Evolutionary conservation across 2,888 invertebrate species (phyloP), one percentile per base, ranked within the genome.

Genomic region (Isoperla grammatica): DNA sequence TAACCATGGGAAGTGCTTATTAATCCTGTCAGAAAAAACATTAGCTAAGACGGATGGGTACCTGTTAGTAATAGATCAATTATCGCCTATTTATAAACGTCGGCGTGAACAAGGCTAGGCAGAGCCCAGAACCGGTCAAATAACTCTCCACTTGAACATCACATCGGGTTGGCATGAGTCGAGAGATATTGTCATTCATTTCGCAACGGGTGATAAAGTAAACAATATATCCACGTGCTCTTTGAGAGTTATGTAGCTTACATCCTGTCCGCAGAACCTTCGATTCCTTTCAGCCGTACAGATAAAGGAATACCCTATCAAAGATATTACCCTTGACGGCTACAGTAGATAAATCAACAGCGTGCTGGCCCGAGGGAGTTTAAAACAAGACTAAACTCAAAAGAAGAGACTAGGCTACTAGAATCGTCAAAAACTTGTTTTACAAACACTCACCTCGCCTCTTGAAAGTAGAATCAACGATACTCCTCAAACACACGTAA

Each of bases 181-280:
- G 29, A 29, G 29, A 29, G 8, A 29, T 6, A 29, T 29, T 29
- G 29, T 29, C 29, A 29, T 29, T 29, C 29, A 29, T 6, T 29
- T 29, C 29, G 29, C 29, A 29, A 29, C 29, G 29, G 29, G 29
- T 29, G 29, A 48, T 48, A 22, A n/a, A 48, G 22, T 48, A 48
- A 48, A 48, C 17, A 48, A 48, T 48, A 48, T 8, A 50, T 50
- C 23, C 54, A 54, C 37, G 54, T 54, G 39, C 54, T 54, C 12
- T 4, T 12, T 2, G 9, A 6, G 45, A 15, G 15, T 45, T n/a
- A 42, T 37, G 3, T 12, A 12, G 3, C 42, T 40, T 13, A 40
- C 15, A 40, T 40, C 42, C 42, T 40, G 42, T 40, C n/a, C 15
- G 15, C 15, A 12, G 6, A 40, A 4, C n/a, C 15, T 40, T 40